Base-by-base conservation (phyloP, 2,797 vertebrate genomes). In the Gymnothorax reevesii region DNA sequence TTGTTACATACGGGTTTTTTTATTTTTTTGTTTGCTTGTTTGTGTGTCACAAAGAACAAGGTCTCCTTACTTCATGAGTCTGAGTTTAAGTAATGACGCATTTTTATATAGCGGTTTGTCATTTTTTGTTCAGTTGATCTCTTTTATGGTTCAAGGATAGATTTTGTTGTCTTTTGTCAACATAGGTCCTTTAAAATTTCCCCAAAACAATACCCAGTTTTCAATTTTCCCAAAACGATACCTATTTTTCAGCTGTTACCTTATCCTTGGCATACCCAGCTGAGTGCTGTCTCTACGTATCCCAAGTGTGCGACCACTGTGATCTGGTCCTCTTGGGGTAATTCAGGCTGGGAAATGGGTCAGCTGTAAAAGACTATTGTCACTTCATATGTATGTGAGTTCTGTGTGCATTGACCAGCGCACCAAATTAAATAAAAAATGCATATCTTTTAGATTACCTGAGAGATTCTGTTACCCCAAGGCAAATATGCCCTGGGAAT, bases 351-450 rank as follows among this genome's bases (percentile, higher is more conserved):
- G 12, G 57, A 80, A 64, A 79, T 80, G 42, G 42, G 49, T 59
- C 42, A 86, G 49, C 13, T 59, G 42, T 80, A 62, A 86, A 64
- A 52, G 13, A 52, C 75, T 80, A 25, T n/a, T 57, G 10, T 60
- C 77, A 54, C 57, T 77, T 57, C 69, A 85, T 75, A 79, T 79
- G 71, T 59, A 79, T 79, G 71, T 59, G 25, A 59, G 7, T 7
- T 79, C 25, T 15, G 54, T 79, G 49, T 79, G 75, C 75, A 79
- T 5, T 79, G 75, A 79, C 75, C 49, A 79, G 75, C 15, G 22
- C 75, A 79, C 33, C 33, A 79, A 79, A 79, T 79, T 79, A 79
- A 79, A 79, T 79, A 79, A 52, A 49, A 79, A 79, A 79, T 42
- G 22, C 75, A 7, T 49, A 52, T 17, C 33, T 49, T 79, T 17